Conservation (phyloP, 2,888 invertebrate genomes). For the Anaspis maculata region DNA sequence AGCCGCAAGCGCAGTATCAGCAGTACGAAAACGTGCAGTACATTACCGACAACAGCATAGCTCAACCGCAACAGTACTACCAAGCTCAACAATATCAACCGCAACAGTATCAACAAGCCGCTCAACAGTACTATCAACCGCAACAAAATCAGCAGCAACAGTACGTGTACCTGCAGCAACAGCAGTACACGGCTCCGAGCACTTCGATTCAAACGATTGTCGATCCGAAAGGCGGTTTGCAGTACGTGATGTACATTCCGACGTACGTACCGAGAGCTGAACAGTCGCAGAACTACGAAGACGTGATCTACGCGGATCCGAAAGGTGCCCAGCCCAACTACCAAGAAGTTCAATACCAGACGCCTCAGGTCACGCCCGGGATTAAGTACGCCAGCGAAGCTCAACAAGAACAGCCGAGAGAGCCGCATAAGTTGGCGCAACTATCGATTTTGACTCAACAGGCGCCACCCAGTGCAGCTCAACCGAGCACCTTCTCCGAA, state of each 20-base stretch:
- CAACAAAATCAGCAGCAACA: constrained; percentile 30
- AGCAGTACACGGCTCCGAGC: constrained; percentile 27
- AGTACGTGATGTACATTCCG: constrained; percentile 35
- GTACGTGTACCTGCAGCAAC: constrained; percentile 28
- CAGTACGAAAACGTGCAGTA: constrained; percentile 31
- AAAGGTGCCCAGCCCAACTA: constrained; percentile 1
- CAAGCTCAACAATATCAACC: constrained; percentile 7
- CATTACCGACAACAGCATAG: constrained; percentile 32
- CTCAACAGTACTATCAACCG: constrained; percentile 31
- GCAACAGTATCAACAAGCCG: constrained; percentile 19
- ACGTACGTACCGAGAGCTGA: constrained; percentile 17
- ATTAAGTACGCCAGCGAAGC: background rate
- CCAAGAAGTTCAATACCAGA: background rate
- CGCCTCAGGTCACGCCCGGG: background rate
- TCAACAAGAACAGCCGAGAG: too few relatives aligned
- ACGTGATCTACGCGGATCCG: constrained; percentile 16
- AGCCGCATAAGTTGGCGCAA: too few relatives aligned
- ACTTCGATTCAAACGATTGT: constrained; percentile 32
- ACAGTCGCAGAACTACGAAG: constrained; percentile 22
- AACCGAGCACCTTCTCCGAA: constrained; percentile 1
- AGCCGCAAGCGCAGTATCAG: constrained; percentile 25
- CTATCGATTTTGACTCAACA: constrained; percentile 2
- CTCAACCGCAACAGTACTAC: constrained; percentile 14
- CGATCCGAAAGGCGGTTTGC: constrained; percentile 32
- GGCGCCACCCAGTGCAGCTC: background rate